These are phyloP conservation scores for Thermophis baileyi DNA, from an alignment of 2,113 vertebrate genomes.

Conservation along the genomic window DNA sequence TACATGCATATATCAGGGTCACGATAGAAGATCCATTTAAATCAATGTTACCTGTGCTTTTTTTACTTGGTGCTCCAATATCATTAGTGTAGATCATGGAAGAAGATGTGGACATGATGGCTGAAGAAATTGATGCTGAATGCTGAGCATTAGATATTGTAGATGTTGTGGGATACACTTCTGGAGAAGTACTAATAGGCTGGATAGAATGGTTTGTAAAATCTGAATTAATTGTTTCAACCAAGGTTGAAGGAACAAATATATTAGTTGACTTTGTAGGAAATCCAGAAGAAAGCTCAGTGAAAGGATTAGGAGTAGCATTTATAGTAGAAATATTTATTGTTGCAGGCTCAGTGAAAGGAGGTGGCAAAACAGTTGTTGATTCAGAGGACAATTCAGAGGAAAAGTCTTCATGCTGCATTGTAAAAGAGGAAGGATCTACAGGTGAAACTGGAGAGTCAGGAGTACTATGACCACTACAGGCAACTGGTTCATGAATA, in stretches of 20 bases:
- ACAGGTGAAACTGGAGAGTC: constrained; percentile 7
- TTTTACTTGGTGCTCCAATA: constrained; percentile 15
- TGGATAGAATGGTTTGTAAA: constrained; percentile 5
- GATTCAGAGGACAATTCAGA: neutral
- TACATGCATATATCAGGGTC: neutral
- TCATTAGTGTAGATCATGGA: constrained; percentile 15
- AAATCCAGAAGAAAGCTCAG: constrained; percentile 5
- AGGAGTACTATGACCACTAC: constrained; percentile 2
- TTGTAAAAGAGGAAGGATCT: neutral
- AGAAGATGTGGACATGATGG: constrained; percentile 22
- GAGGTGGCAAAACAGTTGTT: neutral
- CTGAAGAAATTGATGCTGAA: constrained; percentile 26
- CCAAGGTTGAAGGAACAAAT: constrained; percentile 10
- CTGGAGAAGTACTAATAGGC: constrained; percentile 25
- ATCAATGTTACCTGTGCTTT: constrained; percentile 62
- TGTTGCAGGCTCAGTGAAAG: neutral
- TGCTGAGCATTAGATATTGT: constrained; percentile 43
- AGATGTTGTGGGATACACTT: constrained; percentile 11
- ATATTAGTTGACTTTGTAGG: neutral
- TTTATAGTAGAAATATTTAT: neutral
- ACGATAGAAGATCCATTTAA: neutral
- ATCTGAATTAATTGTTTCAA: constrained; percentile 28
- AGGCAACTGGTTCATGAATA: constrained; percentile 42
- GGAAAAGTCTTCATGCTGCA: neutral
- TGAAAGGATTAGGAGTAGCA: constrained; percentile 18